Base-by-base conservation (phyloP, 2,888 invertebrate genomes). In the Melanostoma scalare region DNA sequence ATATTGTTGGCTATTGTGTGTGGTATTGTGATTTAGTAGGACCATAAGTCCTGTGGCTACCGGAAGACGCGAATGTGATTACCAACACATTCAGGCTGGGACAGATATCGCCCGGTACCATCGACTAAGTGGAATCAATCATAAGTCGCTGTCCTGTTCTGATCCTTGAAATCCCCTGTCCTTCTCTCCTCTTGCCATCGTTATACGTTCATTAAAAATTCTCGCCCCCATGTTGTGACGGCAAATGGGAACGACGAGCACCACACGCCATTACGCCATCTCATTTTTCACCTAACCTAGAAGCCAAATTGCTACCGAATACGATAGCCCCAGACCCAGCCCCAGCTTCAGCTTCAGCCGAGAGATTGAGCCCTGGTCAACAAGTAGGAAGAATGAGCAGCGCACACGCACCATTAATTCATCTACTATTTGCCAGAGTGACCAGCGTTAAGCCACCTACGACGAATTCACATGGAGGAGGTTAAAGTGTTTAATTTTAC, bases 391-490 rank as follows among this genome's bases (percentile, higher is more conserved):
- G 71, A 79, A 80, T 68, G 60, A 76, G 61, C 80, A 72, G 72
- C 75, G 75, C 85, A 76, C 85, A 85, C 85, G 85, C 85, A 85
- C 79, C 85, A 79, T 75, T 85, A 85, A 85, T 80, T 73, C 80
- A 75, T 72, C 71, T 73, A 71, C 75, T 79, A 85, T 85, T 79
- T 80, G 80, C 85, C 85, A 85, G 80, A 80, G 71, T 75, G 75
- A 76, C 85, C 80, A 76, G 78, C 75, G 75, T 68, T 36, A 85
- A 80, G 85, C 85, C 85, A 85, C 85, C 85, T 80, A 85, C 85
- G 85, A 80, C 67, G 85, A 76, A 80, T 80, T 80, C 85, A 80
- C 80, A 79, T 84, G 72, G 76, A 79, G 75, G 79, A 79, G 74
- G 79, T 85, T 75, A 79, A 85, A 85, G 75, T 85, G 85, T 76